Evolutionary conservation across 35 echinoderm and acorn worm genomes (phyloP), one percentile per base, ranked within the genome.

Genomic region (Strongylocentrotus purpuratus): DNA sequence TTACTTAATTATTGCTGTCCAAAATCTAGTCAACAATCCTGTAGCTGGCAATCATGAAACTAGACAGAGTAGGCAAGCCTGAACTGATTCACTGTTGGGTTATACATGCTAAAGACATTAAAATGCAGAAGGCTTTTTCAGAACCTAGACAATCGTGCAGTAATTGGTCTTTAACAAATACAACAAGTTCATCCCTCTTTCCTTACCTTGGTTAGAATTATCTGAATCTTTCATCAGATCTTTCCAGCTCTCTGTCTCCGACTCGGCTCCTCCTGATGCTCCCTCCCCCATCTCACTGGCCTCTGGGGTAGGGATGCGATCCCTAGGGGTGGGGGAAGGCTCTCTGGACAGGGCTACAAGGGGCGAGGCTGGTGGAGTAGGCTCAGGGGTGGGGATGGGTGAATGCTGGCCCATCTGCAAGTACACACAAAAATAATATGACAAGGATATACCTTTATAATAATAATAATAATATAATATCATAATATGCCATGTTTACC

Each of bases 341-440:
- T 93, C 91, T 14, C 91, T 33, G 31, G 48, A 93, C 17, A 33
- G 46, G 14, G 2, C 31, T 47, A 22, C 48, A n/a, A 96, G 45
- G 5, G 89, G 94, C 33, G 96, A 95, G 35, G 86, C 94, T 28
- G 96, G 94, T 88, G 96, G 96, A 65, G 96, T 95, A 33, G 95
- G 94, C 89, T 97, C 92, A 18, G 98, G 96, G 10, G 98, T 99
- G 31, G 45, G 47, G 33, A 99, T 52, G 61, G 94, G 58, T 48
- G 28, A 88, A 32, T 55, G 32, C 85, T 71, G 94, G 28, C 88
- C 31, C 5, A 95, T 4, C 95, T 97, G 95, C 28, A 90, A 33
- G 86, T 5, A 88, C 3, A 14, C 7, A 88, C 20, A 12, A 55
- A 55, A 12, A 78, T 4, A 28, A 78, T 7, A 70, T 70, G 61